Evolutionary conservation across 2,113 vertebrate genomes (phyloP).

Genomic region (Eira barbara): DNA sequence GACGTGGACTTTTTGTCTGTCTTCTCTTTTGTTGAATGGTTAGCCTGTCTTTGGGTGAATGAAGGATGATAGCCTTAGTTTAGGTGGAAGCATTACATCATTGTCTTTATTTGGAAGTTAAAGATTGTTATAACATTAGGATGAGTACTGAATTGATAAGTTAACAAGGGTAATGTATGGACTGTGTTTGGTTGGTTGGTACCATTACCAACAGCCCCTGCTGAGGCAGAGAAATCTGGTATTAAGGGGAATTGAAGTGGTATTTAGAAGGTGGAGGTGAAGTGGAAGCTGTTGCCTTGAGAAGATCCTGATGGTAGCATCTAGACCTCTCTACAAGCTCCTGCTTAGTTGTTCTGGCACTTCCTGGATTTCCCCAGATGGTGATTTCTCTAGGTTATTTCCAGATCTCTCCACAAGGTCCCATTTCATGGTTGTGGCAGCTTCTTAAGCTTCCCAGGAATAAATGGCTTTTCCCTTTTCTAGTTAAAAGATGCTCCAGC

Average conservation of each 20-base stretch:
- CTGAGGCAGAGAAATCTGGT: neutral
- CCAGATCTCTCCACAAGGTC: neutral
- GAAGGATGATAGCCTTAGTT: neutral
- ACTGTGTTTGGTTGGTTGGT: neutral
- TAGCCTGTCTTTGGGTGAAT: neutral
- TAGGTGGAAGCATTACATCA: neutral
- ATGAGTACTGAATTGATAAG: neutral
- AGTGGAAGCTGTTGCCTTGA: neutral
- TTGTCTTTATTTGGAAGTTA: neutral
- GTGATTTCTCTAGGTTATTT: slow-evolving; percentile 3
- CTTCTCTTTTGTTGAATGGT: neutral
- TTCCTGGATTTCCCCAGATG: neutral
- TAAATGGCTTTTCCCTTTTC: neutral
- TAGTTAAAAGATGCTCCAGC: neutral
- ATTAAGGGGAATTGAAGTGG: neutral
- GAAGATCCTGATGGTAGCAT: neutral
- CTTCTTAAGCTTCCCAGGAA: neutral
- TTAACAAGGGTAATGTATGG: neutral
- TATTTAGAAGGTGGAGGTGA: neutral
- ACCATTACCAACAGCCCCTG: neutral
- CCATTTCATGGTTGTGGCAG: neutral
- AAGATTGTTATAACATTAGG: neutral
- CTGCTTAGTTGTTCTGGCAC: neutral
- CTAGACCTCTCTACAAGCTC: neutral
- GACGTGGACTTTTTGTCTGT: neutral